phyloP scores from a whole-genome alignment of 2,797 vertebrate species.

The Oryzias sinensis region DNA sequence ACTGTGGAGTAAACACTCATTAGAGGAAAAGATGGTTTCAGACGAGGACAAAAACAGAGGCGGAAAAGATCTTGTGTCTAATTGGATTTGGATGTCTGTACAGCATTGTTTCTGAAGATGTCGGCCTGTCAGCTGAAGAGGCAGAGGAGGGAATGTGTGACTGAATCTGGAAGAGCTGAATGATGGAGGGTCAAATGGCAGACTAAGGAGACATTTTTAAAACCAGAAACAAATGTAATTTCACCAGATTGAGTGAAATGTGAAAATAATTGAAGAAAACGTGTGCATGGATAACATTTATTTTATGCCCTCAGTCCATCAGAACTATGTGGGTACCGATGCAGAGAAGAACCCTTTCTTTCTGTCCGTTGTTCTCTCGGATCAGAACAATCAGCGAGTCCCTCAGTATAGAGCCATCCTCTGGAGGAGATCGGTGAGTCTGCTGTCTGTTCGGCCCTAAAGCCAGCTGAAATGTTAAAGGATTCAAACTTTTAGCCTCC shows the following conservation, averaged over 20 bases:
- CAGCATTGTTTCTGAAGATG: slow-evolving; percentile 40
- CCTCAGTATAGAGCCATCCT: slow-evolving; percentile 97
- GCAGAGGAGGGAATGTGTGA: not conserved
- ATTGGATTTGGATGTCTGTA: slow-evolving; percentile 54
- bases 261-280: not conserved
- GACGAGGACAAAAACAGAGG: slow-evolving; percentile 17
- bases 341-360: slow-evolving; percentile 97
- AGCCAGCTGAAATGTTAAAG: too few species aligned
- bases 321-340: slow-evolving; percentile 95
- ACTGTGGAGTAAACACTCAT: slow-evolving; percentile 4
- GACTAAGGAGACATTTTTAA: too few species aligned
- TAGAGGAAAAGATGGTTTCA: slow-evolving; percentile 1
- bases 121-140: slow-evolving; percentile 47
- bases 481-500: too few species aligned
- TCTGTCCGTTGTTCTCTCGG: slow-evolving; percentile 94
- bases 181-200: too few species aligned
- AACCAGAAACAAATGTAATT: not conserved
- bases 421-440: slow-evolving; percentile 94
- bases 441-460: not conserved
- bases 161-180: not conserved
- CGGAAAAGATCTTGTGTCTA: slow-evolving; percentile 35
- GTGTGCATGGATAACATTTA: not conserved
- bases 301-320: slow-evolving; percentile 84
- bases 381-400: slow-evolving; percentile 96
- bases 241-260: not conserved